Percentiles rank a stretch among this genome's conserved stretches.
phyloP scores from a whole-genome alignment of 2,797 vertebrate genomes.

The Manis pentadactyla region DNA sequence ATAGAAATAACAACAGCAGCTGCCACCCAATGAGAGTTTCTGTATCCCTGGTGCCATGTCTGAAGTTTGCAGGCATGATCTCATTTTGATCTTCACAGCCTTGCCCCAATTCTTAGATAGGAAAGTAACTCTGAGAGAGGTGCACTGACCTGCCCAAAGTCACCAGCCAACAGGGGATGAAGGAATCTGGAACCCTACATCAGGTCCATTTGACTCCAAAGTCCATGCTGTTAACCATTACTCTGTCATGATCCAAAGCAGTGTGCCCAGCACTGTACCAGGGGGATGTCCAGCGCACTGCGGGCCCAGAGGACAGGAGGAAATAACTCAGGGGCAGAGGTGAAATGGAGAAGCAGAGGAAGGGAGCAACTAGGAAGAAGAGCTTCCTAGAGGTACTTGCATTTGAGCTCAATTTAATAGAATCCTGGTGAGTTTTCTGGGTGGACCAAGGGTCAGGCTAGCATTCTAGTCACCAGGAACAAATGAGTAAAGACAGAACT shows the following conservation, averaged over 20 bases:
- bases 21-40: neutral
- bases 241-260: neutral
- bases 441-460: neutral
- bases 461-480: neutral
- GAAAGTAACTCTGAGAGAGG: conserved; percentile 28
- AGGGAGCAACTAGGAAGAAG: neutral
- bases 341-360: neutral
- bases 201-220: neutral
- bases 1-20: neutral
- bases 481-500: neutral
- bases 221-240: neutral
- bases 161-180: neutral
- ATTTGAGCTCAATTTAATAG: neutral
- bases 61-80: too few species aligned
- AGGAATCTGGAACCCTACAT: neutral
- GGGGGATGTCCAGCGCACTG: rapidly evolving
- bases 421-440: neutral
- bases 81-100: neutral
- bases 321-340: neutral
- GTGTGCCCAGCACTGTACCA: rapidly evolving
- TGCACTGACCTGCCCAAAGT: neutral
- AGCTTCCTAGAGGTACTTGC: neutral
- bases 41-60: neutral
- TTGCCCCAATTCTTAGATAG: neutral
- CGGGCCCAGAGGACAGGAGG: neutral